Base-by-base conservation (phyloP, 2,888 invertebrate genomes). In the Folsomia candida region DNA sequence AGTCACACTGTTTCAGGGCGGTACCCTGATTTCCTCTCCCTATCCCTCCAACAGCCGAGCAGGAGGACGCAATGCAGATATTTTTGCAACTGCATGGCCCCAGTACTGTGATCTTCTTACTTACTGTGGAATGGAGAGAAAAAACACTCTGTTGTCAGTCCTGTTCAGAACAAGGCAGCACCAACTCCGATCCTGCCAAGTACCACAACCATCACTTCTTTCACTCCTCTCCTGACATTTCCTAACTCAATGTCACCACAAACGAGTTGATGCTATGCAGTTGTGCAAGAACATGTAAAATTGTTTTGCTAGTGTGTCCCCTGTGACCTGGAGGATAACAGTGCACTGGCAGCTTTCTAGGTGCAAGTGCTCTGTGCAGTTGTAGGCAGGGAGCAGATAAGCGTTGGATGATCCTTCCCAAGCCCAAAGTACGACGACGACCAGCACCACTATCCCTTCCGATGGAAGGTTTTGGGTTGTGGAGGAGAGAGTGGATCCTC, bases 51-150 rank as follows among this genome's bases (percentile, higher is more conserved):
- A 9, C 4, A 37, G 62, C 62, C 37, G 37, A 28, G 62, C 4
- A 18, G 22, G 37, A 29, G 29, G 20, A 62, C 65, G 59, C 72
- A 72, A 68, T 71, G 66, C 66, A 72, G 72, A 69, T 72, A 66
- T 66, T n/a, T n/a, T 69, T 65, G 62, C 62, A 62, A 62, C 62
- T 62, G 62, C 62, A 62, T 62, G 37, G 62, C 27, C 47, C 14
- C 47, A 47, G 47, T 47, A 47, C 11, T 9, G 47, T n/a, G n/a
- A n/a, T n/a, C n/a, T n/a, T n/a, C n/a, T n/a, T n/a, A n/a, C n/a
- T n/a, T n/a, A n/a, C n/a, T n/a, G n/a, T n/a, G n/a, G n/a, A n/a
- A n/a, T n/a, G n/a, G n/a, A n/a, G n/a, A n/a, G n/a, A n/a, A n/a
- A n/a, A n/a, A n/a, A n/a, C n/a, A n/a, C n/a, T n/a, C n/a, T n/a